These are phyloP conservation scores for Sebastiscus tertius DNA, from an alignment of 2,797 vertebrate genomes.

Conservation along the genomic window DNA sequence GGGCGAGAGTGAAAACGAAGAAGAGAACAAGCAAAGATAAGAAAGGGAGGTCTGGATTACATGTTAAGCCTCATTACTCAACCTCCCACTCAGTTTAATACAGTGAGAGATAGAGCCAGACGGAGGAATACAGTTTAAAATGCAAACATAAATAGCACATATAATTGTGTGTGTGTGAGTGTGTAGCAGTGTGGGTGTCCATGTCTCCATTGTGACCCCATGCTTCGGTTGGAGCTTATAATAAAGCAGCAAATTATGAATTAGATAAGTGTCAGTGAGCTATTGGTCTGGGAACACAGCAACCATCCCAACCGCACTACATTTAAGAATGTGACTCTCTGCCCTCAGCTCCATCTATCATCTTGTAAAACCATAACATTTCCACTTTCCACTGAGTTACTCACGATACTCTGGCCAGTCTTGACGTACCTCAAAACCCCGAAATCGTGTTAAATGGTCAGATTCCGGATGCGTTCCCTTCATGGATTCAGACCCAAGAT, in stretches of 20 bases:
- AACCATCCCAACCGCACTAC: constrained; percentile 51
- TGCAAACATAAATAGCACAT: constrained; percentile 15
- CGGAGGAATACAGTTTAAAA: constrained; percentile 24
- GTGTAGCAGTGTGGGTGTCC: constrained; percentile 40
- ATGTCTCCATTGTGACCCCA: constrained; percentile 44
- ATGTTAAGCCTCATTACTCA: constrained; percentile 50
- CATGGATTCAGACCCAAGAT: constrained; percentile 21
- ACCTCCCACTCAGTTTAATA: constrained; percentile 50
- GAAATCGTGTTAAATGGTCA: constrained; percentile 52
- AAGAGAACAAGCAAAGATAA: constrained; percentile 54
- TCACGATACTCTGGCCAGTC: constrained; percentile 18
- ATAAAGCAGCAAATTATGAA: constrained; percentile 65
- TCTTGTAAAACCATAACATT: constrained; percentile 60
- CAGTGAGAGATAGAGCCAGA: constrained; percentile 24
- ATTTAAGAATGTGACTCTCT: constrained; percentile 67
- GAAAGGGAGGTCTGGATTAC: constrained; percentile 53
- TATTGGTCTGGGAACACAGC: constrained; percentile 63
- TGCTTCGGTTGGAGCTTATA: constrained; percentile 45
- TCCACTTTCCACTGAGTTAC: constrained; percentile 51
- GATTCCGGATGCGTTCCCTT: constrained; percentile 41
- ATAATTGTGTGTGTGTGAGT: neutral
- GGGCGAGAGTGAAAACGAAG: constrained; percentile 19
- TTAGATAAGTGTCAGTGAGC: constrained; percentile 75
- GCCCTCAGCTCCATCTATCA: constrained; percentile 59
- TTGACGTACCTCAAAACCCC: constrained; percentile 37